Evolutionary conservation across 2,113 vertebrate species (phyloP), one percentile per base, ranked within the genome.

Genomic region (Neotragus moschatus): DNA sequence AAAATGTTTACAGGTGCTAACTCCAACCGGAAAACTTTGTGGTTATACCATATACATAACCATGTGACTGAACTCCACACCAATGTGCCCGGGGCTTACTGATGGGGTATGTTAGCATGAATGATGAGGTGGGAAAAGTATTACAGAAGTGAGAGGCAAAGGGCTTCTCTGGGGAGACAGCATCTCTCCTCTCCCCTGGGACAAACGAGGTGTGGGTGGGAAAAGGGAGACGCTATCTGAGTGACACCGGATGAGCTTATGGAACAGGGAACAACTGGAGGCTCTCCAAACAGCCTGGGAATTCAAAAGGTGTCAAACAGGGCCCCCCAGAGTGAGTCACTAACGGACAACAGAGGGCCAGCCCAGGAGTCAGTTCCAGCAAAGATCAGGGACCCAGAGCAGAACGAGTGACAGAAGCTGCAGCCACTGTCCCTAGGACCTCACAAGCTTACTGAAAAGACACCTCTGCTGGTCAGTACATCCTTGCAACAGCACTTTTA

Each of bases 1-100:
- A 94, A 92, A 90, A 90, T 61, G 23, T 30, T 96, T 79, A n/a
- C 14, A 51, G 21, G 60, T 58, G 45, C 43, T 77, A 53, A 93
- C 10, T 56, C 49, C 43, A 70, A 89, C 12, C 5, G 8, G 55
- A 55, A 81, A 43, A 61, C 25, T 28, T 25, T 73, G 23, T 92
- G 51, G 36, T 73, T 60, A 19, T 21, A 21, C 55, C n/a, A 53
- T 15, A 49, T 25, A 39, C 3, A 12, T 7, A 51, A 13, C 3
- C 19, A 45, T 5, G 7, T 12, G 81, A 63, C 2, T 28, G 15
- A 43, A 26, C 43, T 23, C 43, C 6, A 2, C 28, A 55, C 80
- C 30, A 75, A 75, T 4, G 43, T 36, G 55, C 45, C 21, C 77
- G 4, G 7, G 33, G 36, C 47, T 73, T 80, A 51, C 36, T 14